A percentile compares a stretch with the other conserved stretches of the same genome.
These are phyloP conservation scores for Scyliorhinus canicula DNA, from an alignment of 2,797 vertebrate genomes.

Conservation along the genomic window DNA sequence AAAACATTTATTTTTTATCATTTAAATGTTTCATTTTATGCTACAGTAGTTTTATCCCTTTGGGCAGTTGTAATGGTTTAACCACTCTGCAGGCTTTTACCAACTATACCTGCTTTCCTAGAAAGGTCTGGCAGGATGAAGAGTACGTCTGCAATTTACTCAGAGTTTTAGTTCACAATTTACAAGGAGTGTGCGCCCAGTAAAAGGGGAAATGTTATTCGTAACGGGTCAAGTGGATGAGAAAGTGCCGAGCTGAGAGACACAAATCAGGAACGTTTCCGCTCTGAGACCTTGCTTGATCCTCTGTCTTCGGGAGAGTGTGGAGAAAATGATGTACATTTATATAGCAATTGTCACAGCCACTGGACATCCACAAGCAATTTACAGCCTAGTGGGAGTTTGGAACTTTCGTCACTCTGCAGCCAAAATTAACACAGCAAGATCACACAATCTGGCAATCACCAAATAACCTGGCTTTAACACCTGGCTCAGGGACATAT, in stretches of 20 bases:
- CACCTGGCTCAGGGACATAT: no score
- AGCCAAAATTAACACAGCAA: neutral
- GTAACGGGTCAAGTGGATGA: neutral
- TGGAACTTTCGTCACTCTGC: neutral
- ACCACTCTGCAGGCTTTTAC: neutral
- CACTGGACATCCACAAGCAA: neutral
- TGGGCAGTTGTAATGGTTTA: neutral
- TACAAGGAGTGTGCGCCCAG: neutral
- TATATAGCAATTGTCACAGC: neutral
- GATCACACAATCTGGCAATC: neutral
- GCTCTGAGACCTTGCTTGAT: neutral
- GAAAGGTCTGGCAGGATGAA: neutral
- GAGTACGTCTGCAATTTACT: neutral
- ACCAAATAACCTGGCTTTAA: neutral
- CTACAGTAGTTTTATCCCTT: neutral
- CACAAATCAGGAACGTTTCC: neutral
- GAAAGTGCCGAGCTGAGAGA: neutral
- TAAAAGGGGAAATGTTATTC: neutral
- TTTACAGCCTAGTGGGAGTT: neutral
- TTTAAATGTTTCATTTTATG: slow-evolving; percentile 7
- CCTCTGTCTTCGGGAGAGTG: neutral
- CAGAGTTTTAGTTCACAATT: neutral
- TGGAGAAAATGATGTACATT: neutral
- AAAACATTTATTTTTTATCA: slow-evolving; percentile 29
- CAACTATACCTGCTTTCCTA: neutral